A percentile compares a stretch with the other conserved stretches of the same genome.
Evolutionary conservation across 2,113 vertebrate genomes (phyloP).

Genomic region (Carassius auratus): DNA sequence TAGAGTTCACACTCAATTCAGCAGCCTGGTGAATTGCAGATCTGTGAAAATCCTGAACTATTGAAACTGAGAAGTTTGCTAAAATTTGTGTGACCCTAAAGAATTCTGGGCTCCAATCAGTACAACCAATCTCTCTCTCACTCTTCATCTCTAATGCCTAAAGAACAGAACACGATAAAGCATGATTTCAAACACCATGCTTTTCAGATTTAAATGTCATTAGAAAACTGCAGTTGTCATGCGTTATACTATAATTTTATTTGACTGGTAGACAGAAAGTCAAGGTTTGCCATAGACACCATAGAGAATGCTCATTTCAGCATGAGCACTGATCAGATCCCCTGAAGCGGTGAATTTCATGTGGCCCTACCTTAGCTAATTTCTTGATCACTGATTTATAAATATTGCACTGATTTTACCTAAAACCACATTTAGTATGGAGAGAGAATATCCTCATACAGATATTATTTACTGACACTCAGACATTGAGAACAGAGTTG

Average conservation of each 20-base stretch:
- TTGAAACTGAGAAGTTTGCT: constrained; percentile 8
- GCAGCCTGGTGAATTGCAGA: not conserved
- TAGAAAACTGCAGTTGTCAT: not conserved
- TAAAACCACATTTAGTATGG: not conserved
- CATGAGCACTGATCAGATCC: not conserved
- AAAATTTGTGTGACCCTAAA: constrained; percentile 1
- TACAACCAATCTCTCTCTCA: not conserved
- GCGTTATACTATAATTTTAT: not conserved
- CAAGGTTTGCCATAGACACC: not conserved
- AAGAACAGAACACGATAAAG: not conserved
- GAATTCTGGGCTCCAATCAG: not conserved
- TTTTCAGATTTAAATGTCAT: constrained; percentile 1
- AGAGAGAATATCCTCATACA: not conserved
- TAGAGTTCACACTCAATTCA: constrained; percentile 16
- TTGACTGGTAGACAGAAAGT: not conserved
- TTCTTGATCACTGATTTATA: not conserved
- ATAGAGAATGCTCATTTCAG: not conserved
- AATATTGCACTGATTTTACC: not conserved
- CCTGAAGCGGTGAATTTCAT: not conserved
- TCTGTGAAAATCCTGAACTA: not conserved
- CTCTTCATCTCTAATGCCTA: not conserved
- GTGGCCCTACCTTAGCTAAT: not conserved
- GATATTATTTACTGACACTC: not conserved
- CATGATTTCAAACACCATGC: not conserved
- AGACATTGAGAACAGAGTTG: not conserved